Conservation (phyloP, 2,113 vertebrate genomes). For the Cinclus mexicanus region DNA sequence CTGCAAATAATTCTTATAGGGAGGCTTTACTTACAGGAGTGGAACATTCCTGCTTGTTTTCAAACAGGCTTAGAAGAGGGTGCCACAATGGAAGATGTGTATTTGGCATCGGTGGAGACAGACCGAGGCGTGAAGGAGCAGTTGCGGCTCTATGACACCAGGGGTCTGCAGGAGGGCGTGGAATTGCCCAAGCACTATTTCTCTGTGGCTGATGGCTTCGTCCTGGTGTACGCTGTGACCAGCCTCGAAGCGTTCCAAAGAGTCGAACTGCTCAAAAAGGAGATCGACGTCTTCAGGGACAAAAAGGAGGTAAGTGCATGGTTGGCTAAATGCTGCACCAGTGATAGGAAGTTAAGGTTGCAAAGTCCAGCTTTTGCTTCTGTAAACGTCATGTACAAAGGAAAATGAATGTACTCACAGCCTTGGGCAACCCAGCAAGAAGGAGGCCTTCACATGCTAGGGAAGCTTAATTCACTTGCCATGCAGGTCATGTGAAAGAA, state of each 20-base stretch:
- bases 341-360: neutral
- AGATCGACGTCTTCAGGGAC: constrained; percentile 90
- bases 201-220: constrained; percentile 88
- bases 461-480: neutral
- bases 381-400: neutral
- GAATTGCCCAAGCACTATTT: constrained; percentile 93
- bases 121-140: constrained; percentile 91
- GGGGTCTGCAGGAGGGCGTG: constrained; percentile 83
- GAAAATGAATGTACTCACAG: neutral
- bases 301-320: constrained; percentile 86
- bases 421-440: neutral
- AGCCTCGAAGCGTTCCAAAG: constrained; percentile 89
- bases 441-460: neutral
- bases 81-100: constrained; percentile 90
- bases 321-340: neutral
- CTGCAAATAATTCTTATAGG: neutral
- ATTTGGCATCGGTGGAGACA: constrained; percentile 90
- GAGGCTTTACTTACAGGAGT: neutral
- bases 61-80: constrained; percentile 80
- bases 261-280: constrained; percentile 89
- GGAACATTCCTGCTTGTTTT: neutral
- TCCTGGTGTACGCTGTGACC: constrained; percentile 90
- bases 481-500: neutral
- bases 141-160: constrained; percentile 91
- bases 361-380: neutral